Conservation (phyloP, 2,797 vertebrate species). For the Valencia hispanica region DNA sequence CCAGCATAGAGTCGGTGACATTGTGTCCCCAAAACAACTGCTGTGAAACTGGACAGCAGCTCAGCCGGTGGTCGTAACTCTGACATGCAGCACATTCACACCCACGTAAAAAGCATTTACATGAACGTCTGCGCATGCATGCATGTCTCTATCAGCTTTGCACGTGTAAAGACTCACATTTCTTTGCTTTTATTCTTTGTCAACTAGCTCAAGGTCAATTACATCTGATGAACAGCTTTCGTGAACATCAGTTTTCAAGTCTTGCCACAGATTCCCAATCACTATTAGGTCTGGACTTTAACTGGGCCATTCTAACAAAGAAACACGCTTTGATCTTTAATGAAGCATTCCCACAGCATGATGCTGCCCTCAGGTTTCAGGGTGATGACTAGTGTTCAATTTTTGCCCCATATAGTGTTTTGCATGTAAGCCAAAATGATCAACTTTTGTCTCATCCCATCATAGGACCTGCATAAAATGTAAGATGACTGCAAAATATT, state of each 20-base stretch:
- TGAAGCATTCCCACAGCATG: too few relatives aligned
- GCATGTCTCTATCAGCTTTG: background rate
- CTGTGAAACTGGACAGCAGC: slow-evolving; percentile 42
- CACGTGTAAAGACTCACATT: background rate
- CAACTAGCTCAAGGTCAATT: background rate
- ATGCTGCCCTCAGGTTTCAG: too few relatives aligned
- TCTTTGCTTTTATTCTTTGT: background rate
- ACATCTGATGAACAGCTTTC: background rate
- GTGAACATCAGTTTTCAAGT: too few relatives aligned
- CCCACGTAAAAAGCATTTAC: background rate
- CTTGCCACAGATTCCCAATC: background rate
- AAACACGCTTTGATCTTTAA: background rate
- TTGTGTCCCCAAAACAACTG: slow-evolving; percentile 62
- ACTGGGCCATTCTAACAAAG: background rate
- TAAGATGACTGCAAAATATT: too few relatives aligned
- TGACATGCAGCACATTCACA: background rate
- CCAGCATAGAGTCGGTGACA: slow-evolving; percentile 61
- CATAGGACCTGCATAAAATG: too few relatives aligned
- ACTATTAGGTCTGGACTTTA: background rate
- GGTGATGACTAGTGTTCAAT: too few relatives aligned
- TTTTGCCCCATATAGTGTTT: too few relatives aligned
- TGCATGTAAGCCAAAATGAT: too few relatives aligned
- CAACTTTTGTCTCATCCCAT: too few relatives aligned
- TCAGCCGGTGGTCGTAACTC: background rate
- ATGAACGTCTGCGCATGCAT: background rate